phyloP scores from a whole-genome alignment of 2,797 vertebrate genomes.

The Sebastes baramenuke region DNA sequence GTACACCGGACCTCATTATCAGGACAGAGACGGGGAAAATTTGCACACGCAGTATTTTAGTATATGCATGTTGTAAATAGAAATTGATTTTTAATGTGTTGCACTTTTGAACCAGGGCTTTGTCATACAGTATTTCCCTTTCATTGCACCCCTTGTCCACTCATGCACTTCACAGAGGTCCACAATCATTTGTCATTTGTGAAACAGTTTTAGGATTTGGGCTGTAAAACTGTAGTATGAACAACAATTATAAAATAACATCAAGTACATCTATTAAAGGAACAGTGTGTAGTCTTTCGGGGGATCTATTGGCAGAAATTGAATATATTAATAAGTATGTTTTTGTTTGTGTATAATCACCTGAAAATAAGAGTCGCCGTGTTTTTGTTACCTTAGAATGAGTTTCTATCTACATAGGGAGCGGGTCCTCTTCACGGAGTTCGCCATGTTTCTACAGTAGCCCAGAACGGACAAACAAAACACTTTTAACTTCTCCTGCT shows the following conservation, averaged over 20 bases:
- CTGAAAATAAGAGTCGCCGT: no score
- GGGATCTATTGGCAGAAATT: no score
- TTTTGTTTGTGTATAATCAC: no score
- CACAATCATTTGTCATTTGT: not conserved
- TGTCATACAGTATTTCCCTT: not conserved
- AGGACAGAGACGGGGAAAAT: not conserved
- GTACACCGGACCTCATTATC: conserved; percentile 41
- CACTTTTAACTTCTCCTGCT: no score
- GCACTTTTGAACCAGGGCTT: conserved; percentile 9
- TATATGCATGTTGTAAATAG: not conserved
- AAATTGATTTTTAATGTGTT: conserved; percentile 18
- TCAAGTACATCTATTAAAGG: not conserved
- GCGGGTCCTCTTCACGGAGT: no score
- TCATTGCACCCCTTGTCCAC: not conserved
- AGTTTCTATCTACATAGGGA: not conserved
- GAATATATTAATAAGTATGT: no score
- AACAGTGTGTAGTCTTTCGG: not conserved
- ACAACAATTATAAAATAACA: not conserved
- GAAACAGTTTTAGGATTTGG: not conserved
- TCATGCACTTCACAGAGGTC: not conserved
- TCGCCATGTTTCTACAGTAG: not conserved
- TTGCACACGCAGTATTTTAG: conserved; percentile 12
- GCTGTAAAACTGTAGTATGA: not conserved
- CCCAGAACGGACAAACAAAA: not conserved
- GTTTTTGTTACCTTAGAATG: no score